Base-by-base conservation (phyloP, 2,888 invertebrate genomes). In the Rhagium mordax region DNA sequence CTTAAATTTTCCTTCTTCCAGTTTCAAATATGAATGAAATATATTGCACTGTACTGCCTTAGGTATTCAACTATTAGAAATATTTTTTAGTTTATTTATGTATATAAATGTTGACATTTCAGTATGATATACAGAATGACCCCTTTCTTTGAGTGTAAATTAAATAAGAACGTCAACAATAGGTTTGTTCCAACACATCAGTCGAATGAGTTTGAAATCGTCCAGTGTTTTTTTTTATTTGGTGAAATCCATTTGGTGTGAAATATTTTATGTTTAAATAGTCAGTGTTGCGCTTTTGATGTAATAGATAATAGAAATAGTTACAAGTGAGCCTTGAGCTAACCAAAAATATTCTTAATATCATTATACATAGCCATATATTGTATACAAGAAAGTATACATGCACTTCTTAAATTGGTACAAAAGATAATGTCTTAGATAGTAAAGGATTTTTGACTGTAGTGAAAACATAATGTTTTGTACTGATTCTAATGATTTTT, bases 321-420 rank as follows among this genome's bases (percentile, higher is more conserved):
- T 67, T 72, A 79, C 76, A 81, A 81, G 82, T 82, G 82, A 82
- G 82, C 82, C 81, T 79, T 76, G 81, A 79, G 82, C 80, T 72
- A 74, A 68, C 21, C 60, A 48, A 41, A 48, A 15, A 21, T 61
- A 21, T 60, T 27, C 7, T 27, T n/a, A 41, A 41, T 41, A 57
- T 57, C 29, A 16, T 16, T 57, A 57, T 16, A 15, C 41, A 10
- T 41, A 41, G 41, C 41, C 4, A n/a, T 24, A 24, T 41, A 41
- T n/a, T n/a, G n/a, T 41, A 41, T n/a, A 41, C 41, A n/a, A 41
- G 13, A 41, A 41, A n/a, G 41, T 41, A n/a, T 41, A 41, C 41
- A 1, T 41, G 41, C 41, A 20, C 8, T 51, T 7, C 2, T 20
- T 0, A 20, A 51, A 51, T 51, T 10, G 7, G 20, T 18, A 51